A percentile compares a stretch with the other conserved stretches of the same genome.
Conservation (phyloP, 2,797 vertebrate genomes). For the Masticophis lateralis region DNA sequence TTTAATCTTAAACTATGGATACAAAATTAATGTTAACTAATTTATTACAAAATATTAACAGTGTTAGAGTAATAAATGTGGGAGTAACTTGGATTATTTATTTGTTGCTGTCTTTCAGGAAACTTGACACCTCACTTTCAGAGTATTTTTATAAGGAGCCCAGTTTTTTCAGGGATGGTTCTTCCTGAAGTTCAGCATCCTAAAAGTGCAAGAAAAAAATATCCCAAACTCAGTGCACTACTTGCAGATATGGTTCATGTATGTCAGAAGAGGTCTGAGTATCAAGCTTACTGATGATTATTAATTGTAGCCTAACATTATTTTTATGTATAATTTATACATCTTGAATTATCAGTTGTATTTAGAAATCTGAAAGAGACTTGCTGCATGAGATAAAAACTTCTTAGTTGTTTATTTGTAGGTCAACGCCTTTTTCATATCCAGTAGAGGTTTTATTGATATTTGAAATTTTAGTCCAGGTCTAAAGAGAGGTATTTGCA, state of each 20-base stretch:
- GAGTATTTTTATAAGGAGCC: slow-evolving; percentile 61
- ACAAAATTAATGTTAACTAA: background rate
- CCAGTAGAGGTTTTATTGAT: background rate
- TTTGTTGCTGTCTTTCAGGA: slow-evolving; percentile 45
- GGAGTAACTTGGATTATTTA: background rate
- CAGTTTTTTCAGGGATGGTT: slow-evolving; percentile 57
- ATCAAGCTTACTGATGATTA: slow-evolving; percentile 35
- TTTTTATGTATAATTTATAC: slow-evolving; percentile 22
- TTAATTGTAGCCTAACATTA: slow-evolving; percentile 24
- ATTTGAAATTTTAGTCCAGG: background rate
- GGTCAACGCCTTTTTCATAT: background rate
- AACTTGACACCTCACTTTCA: slow-evolving; percentile 59
- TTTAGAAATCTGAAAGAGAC: background rate
- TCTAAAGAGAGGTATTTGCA: background rate
- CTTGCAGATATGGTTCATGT: slow-evolving; percentile 70
- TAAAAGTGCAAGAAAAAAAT: slow-evolving; percentile 62
- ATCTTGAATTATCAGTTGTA: background rate
- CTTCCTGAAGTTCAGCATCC: slow-evolving; percentile 63
- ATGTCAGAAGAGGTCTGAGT: slow-evolving; percentile 52
- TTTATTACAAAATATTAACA: background rate
- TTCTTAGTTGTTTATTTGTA: background rate
- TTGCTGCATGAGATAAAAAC: background rate
- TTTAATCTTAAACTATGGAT: background rate
- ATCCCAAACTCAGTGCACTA: slow-evolving; percentile 59
- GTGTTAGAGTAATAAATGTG: background rate